phyloP scores from a whole-genome alignment of 2,113 vertebrate genomes.

The Centrocercus urophasianus region DNA sequence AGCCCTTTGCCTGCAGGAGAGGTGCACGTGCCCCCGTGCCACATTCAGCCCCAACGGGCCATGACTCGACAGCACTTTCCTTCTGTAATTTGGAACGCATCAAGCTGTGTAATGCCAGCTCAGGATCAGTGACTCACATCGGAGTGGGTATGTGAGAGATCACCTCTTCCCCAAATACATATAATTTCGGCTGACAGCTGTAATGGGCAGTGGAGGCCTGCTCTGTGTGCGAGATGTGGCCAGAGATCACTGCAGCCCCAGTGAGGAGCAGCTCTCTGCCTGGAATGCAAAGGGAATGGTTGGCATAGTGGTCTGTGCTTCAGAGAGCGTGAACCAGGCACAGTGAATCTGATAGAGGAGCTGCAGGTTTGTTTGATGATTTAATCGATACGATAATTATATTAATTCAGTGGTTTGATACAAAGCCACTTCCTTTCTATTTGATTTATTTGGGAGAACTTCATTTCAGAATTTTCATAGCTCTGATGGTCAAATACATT shows the following conservation, averaged over 20 bases:
- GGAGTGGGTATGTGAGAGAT: background rate
- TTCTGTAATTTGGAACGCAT: background rate
- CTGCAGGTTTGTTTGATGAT: conserved; percentile 51
- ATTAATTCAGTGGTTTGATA: conserved; percentile 61
- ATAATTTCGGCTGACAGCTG: conserved; percentile 32
- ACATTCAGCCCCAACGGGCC: background rate
- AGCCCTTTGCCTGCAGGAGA: background rate
- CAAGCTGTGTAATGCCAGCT: background rate
- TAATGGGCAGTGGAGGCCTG: conserved; percentile 2
- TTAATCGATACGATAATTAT: conserved; percentile 66
- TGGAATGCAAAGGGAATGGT: background rate
- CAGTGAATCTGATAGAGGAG: conserved; percentile 30
- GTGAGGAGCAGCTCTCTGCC: background rate
- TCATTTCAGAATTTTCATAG: conserved; percentile 41
- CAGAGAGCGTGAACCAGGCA: background rate
- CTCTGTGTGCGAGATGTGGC: background rate
- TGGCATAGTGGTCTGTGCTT: background rate
- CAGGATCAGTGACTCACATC: background rate
- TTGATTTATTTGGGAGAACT: conserved; percentile 42
- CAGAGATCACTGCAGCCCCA: background rate
- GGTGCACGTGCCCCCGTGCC: background rate
- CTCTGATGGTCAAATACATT: conserved; percentile 44
- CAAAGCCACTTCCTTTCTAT: conserved; percentile 56
- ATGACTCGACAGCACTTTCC: background rate
- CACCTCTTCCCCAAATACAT: conserved; percentile 6